Percentiles rank a stretch among this genome's conserved stretches.
These are phyloP conservation scores for Achroia grisella DNA, from an alignment of 1,140 invertebrate species.

Conservation along the genomic window DNA sequence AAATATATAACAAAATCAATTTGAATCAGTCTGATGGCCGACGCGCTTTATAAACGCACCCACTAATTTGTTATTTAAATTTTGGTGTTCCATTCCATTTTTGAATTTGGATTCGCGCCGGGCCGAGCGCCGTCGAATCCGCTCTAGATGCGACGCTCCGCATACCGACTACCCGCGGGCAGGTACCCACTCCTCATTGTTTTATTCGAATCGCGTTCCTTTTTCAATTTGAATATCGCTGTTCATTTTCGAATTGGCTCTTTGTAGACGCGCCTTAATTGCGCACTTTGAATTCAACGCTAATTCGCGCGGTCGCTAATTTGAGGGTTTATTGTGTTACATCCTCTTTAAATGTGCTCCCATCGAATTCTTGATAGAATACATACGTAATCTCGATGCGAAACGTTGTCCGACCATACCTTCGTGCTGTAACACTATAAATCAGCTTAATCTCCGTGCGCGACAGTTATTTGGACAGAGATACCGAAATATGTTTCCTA, in stretches of 20 bases:
- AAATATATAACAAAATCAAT: slow-evolving; percentile 29
- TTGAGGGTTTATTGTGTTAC: slow-evolving; percentile 65
- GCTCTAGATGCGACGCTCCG: slow-evolving; percentile 37
- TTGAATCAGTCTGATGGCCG: slow-evolving; percentile 37
- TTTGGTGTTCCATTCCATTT: slow-evolving; percentile 55
- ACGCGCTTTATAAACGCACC: slow-evolving; percentile 53
- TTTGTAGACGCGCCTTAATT: slow-evolving; percentile 63
- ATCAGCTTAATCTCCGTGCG: slow-evolving; percentile 24
- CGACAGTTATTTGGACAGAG: slow-evolving; percentile 29
- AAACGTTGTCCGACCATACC: slow-evolving; percentile 15
- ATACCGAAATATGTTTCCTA: slow-evolving; percentile 18
- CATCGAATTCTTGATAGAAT: slow-evolving; percentile 54
- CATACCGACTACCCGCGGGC: slow-evolving; percentile 34
- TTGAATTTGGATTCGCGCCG: slow-evolving; percentile 46
- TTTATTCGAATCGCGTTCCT: slow-evolving; percentile 63
- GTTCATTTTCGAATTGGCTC: slow-evolving; percentile 67
- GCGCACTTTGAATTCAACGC: slow-evolving; percentile 67
- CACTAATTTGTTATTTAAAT: slow-evolving; percentile 69
- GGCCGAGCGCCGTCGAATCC: slow-evolving; percentile 12
- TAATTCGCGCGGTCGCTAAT: slow-evolving; percentile 66
- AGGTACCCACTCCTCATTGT: slow-evolving; percentile 42
- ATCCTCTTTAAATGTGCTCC: slow-evolving; percentile 49
- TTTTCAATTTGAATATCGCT: slow-evolving; percentile 70
- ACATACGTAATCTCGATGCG: slow-evolving; percentile 13
- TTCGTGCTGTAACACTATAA: slow-evolving; percentile 12